Conservation (phyloP, 2,888 invertebrate genomes). For the Orthosia incerta region DNA sequence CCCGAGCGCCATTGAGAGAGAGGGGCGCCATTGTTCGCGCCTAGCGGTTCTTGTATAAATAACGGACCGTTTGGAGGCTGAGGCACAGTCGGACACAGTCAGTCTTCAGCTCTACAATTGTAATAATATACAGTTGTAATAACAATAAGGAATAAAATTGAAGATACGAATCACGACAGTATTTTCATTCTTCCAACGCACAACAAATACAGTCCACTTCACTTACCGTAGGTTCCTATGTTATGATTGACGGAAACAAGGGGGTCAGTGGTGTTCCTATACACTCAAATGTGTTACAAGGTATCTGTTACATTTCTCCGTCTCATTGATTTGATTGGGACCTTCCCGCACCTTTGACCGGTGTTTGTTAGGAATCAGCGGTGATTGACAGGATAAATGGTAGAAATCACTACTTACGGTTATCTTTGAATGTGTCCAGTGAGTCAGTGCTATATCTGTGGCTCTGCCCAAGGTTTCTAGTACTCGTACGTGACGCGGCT, state of each 20-base stretch:
- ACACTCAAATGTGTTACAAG: conserved; percentile 64
- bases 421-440: conserved; percentile 63
- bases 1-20: no score
- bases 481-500: conserved; percentile 47
- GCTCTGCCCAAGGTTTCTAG: conserved; percentile 53
- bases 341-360: conserved; percentile 78
- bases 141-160: no score
- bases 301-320: conserved; percentile 71
- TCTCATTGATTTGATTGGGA: conserved; percentile 69
- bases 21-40: no score
- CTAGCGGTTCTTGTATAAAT: no score
- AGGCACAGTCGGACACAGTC: no score
- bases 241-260: conserved; percentile 79
- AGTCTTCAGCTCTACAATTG: no score
- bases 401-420: conserved; percentile 64
- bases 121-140: no score
- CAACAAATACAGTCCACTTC: no score
- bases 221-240: conserved; percentile 50
- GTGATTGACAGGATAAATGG: conserved; percentile 69
- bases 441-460: conserved; percentile 58
- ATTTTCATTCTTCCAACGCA: no score
- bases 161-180: no score
- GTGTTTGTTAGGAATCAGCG: conserved; percentile 62
- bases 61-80: no score
- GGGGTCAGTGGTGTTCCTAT: conserved; percentile 71